phyloP scores from a whole-genome alignment of 2,797 vertebrate genomes.

The Hippopotamyrus pictus region DNA sequence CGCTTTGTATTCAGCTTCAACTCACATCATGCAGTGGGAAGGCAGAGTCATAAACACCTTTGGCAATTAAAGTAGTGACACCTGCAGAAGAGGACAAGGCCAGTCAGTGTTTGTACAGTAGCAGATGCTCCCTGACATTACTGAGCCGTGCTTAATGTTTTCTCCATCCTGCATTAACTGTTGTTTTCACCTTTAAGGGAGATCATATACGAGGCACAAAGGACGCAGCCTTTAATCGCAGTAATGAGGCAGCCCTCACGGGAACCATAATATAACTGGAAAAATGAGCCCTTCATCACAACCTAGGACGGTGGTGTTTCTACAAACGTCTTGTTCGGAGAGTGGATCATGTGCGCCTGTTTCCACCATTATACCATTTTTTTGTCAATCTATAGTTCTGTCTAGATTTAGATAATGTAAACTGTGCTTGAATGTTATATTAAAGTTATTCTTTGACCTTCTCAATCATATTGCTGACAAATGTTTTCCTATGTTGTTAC shows the following conservation, averaged over 20 bases:
- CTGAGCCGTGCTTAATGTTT: background rate
- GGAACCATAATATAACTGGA: background rate
- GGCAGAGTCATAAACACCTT: conserved; percentile 83
- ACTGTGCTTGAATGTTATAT: background rate
- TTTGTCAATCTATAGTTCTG: background rate
- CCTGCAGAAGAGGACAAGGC: conserved; percentile 56
- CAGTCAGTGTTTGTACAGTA: background rate
- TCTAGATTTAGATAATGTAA: background rate
- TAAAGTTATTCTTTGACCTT: background rate
- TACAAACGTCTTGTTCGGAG: background rate
- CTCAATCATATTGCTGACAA: background rate
- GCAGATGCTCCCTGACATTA: background rate
- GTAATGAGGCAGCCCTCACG: background rate
- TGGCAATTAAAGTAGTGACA: conserved; percentile 85
- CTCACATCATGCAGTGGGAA: conserved; percentile 92
- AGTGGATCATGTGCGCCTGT: background rate
- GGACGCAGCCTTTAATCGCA: background rate
- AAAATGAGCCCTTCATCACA: background rate
- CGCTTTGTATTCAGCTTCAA: conserved; percentile 32
- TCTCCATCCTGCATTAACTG: background rate
- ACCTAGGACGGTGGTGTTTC: background rate
- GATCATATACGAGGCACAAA: background rate
- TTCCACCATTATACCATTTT: background rate
- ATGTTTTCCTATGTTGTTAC: background rate
- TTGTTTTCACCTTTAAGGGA: background rate